Evolutionary conservation across 2,113 vertebrate species (phyloP).

Genomic region (Abramis brama): DNA sequence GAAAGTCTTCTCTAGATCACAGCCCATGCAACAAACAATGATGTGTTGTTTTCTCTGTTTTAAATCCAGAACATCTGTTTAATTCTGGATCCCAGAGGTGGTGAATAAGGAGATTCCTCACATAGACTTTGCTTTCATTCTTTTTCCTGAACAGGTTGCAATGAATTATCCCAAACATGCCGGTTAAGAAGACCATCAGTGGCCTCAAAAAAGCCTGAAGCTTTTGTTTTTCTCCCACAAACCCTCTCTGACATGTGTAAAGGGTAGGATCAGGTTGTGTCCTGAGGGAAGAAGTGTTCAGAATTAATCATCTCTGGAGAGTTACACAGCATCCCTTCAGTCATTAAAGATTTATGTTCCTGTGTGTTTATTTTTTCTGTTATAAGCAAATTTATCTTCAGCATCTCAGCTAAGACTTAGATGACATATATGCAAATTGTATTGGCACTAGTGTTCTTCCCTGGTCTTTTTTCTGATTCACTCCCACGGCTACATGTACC

Average conservation of each 20-base stretch:
- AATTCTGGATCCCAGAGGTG: background rate
- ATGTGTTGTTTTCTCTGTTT: background rate
- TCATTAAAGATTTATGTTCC: slow-evolving; percentile 9
- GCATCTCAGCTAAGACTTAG: background rate
- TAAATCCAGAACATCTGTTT: background rate
- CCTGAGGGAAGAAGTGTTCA: slow-evolving; percentile 28
- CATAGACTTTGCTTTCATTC: background rate
- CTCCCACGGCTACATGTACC: background rate
- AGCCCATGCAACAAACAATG: slow-evolving; percentile 13
- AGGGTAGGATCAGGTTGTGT: slow-evolving; percentile 55
- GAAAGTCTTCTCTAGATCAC: slow-evolving; percentile 46
- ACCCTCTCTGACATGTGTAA: slow-evolving; percentile 3
- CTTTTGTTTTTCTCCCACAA: slow-evolving; percentile 26
- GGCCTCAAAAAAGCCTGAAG: background rate
- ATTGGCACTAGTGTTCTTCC: background rate
- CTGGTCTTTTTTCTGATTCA: background rate
- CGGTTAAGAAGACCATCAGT: background rate
- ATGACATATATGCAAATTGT: slow-evolving; percentile 6
- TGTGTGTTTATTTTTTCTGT: background rate
- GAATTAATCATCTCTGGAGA: slow-evolving; percentile 5
- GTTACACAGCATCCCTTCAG: slow-evolving; percentile 14
- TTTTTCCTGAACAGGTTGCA: background rate
- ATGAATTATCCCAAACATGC: background rate
- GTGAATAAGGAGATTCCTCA: too few species aligned
- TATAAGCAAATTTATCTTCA: slow-evolving; percentile 12